Evolutionary conservation across 2,797 vertebrate genomes (phyloP).

Genomic region (Enteromius thamalakanensis): DNA sequence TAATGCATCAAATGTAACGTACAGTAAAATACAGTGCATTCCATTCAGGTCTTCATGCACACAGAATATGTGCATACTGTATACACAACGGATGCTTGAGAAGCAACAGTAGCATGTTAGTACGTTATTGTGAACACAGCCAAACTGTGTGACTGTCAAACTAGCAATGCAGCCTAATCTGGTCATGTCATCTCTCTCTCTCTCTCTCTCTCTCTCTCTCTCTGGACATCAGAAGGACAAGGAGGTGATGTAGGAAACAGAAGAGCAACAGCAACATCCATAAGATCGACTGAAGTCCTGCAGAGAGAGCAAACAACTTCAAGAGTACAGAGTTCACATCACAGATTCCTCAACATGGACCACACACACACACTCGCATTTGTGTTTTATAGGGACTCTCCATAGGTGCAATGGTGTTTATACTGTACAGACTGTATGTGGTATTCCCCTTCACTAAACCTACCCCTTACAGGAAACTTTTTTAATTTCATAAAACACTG

Average conservation of each 20-base stretch:
- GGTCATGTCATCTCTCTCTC: neutral
- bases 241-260: neutral
- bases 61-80: neutral
- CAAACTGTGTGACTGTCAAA: neutral
- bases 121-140: neutral
- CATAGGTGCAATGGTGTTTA: no score
- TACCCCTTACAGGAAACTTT: no score
- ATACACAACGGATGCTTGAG: neutral
- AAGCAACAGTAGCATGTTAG: neutral
- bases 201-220: neutral
- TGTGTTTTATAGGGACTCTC: no score
- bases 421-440: no score
- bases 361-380: neutral
- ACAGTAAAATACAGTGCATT: neutral
- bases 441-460: no score
- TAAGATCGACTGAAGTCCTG: neutral
- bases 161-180: neutral
- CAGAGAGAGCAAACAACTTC: conserved; percentile 5
- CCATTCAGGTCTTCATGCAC: neutral
- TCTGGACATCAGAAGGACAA: neutral
- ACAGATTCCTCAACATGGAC: neutral
- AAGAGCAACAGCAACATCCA: neutral
- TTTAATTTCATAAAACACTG: no score
- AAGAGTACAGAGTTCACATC: neutral
- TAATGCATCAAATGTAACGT: neutral